phyloP scores from a whole-genome alignment of 2,888 invertebrate genomes.

The Philopedon plagiatum region DNA sequence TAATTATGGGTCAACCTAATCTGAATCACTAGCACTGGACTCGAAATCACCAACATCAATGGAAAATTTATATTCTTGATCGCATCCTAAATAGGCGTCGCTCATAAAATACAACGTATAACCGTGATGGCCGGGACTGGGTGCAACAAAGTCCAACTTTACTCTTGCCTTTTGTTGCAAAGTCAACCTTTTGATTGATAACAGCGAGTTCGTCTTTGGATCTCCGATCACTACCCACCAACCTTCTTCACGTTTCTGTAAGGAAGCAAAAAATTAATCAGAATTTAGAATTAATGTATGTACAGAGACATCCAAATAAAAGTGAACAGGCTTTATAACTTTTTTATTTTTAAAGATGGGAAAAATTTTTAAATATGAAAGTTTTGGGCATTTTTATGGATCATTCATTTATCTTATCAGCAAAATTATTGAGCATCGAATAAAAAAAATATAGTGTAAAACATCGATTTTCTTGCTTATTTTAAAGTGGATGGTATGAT shows the following conservation, averaged over 20 bases:
- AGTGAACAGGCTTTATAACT: no score
- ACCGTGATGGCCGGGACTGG: slow-evolving; percentile 87
- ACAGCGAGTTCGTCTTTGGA: slow-evolving; percentile 91
- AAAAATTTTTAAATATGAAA: no score
- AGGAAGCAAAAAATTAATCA: slow-evolving; percentile 43
- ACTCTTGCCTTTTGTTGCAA: slow-evolving; percentile 93
- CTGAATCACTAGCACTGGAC: slow-evolving; percentile 75
- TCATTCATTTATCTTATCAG: no score
- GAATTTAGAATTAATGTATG: background rate
- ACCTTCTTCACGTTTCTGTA: slow-evolving; percentile 90
- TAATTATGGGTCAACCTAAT: slow-evolving; percentile 62
- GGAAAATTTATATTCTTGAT: slow-evolving; percentile 97
- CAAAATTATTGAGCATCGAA: no score
- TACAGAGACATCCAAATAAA: no score
- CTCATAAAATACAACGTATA: slow-evolving; percentile 99
- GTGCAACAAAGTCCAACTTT: slow-evolving; percentile 93
- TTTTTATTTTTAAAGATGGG: no score
- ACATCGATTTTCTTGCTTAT: no score
- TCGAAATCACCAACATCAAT: slow-evolving; percentile 86
- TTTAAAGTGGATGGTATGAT: no score
- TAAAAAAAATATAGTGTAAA: no score
- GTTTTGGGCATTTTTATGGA: no score
- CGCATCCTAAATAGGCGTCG: slow-evolving; percentile 98
- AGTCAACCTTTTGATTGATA: slow-evolving; percentile 97
- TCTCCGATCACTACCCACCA: slow-evolving; percentile 99